phyloP scores from a whole-genome alignment of 2,888 invertebrate genomes.

The Sinodicranocentrus sp. region DNA sequence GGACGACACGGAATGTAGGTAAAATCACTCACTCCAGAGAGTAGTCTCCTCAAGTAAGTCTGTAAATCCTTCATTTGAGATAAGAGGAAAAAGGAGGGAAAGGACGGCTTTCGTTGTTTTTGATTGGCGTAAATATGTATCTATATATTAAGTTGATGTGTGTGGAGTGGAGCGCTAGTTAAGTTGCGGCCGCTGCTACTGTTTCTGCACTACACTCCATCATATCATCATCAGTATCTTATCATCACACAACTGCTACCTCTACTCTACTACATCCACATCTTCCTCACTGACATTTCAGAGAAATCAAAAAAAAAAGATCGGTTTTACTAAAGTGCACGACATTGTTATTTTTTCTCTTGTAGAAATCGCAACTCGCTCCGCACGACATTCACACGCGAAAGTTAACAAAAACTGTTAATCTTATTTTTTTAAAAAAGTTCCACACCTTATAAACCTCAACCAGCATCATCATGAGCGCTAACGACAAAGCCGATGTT shows the following conservation, averaged over 20 bases:
- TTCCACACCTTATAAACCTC: slow-evolving; percentile 30
- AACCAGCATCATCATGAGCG: slow-evolving; percentile 82
- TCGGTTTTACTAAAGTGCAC: slow-evolving; percentile 56
- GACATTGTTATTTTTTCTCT: slow-evolving; percentile 60
- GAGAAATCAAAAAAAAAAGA: background rate
- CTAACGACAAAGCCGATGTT: slow-evolving; percentile 88
- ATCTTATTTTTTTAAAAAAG: background rate
- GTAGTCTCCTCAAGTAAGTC: no score
- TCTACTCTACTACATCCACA: slow-evolving; percentile 1
- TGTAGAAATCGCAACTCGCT: slow-evolving; percentile 49
- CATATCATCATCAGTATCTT: background rate
- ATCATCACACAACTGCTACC: slow-evolving; percentile 19
- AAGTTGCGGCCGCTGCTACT: slow-evolving; percentile 61
- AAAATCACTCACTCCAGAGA: no score
- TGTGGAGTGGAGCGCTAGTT: slow-evolving; percentile 36
- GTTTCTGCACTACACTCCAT: slow-evolving; percentile 55
- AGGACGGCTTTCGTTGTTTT: slow-evolving; percentile 50
- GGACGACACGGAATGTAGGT: no score
- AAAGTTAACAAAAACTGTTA: background rate
- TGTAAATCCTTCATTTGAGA: no score
- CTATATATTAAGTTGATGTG: slow-evolving; percentile 19
- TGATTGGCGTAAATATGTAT: slow-evolving; percentile 4
- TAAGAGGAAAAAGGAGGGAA: slow-evolving; percentile 36
- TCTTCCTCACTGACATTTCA: slow-evolving; percentile 30
- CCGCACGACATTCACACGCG: slow-evolving; percentile 3